Percentiles rank a stretch among this genome's conserved stretches.
Evolutionary conservation across 1,140 invertebrate genomes (phyloP).

Genomic region (Drosophila sucinea): DNA sequence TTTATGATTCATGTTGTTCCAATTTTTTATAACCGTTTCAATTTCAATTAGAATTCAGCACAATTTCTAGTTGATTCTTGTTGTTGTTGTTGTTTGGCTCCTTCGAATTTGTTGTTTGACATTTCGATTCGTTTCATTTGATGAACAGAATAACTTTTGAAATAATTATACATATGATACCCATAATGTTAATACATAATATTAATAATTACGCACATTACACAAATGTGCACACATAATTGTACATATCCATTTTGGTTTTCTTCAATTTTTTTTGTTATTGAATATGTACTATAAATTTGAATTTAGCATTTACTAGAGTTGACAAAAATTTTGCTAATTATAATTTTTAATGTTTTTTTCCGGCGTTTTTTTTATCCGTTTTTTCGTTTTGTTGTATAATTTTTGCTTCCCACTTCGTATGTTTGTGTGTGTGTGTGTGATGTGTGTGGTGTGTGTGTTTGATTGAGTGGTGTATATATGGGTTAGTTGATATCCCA

Average conservation of each 20-base stretch:
- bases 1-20: slow-evolving; percentile 21
- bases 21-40: neutral
- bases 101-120: slow-evolving; percentile 21
- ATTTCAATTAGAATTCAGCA: slow-evolving; percentile 13
- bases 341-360: slow-evolving; percentile 62
- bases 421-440: slow-evolving; percentile 29
- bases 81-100: slow-evolving; percentile 22
- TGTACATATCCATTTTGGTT: slow-evolving; percentile 45
- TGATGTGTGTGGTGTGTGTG: slow-evolving; percentile 16
- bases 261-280: neutral
- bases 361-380: slow-evolving; percentile 18
- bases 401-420: slow-evolving; percentile 42
- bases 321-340: slow-evolving; percentile 79
- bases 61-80: slow-evolving; percentile 22
- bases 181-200: slow-evolving; percentile 62
- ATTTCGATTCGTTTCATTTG: slow-evolving; percentile 9
- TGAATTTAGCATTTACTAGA: slow-evolving; percentile 80
- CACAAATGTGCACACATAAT: slow-evolving; percentile 59
- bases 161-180: slow-evolving; percentile 47
- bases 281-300: slow-evolving; percentile 70
- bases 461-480: neutral
- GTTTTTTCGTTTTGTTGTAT: slow-evolving; percentile 25
- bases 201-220: slow-evolving; percentile 51
- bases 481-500: slow-evolving; percentile 25
- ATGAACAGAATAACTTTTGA: slow-evolving; percentile 60